Percentiles rank a stretch among this genome's conserved stretches.
These are phyloP conservation scores for Lymantria monacha DNA, from an alignment of 2,888 invertebrate species.

Conservation along the genomic window DNA sequence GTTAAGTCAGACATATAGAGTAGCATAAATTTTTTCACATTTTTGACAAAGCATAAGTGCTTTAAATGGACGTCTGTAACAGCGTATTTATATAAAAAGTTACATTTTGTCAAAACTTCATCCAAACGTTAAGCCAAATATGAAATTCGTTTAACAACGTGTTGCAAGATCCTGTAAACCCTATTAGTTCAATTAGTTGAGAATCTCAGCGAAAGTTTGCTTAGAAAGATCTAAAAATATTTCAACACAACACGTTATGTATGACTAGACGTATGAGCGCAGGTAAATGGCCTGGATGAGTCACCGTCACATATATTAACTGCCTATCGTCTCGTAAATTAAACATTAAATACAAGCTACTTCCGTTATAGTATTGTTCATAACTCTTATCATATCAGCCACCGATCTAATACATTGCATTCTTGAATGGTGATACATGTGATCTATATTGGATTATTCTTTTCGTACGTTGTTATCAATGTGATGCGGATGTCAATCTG, in stretches of 20 bases:
- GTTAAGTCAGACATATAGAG: too few relatives aligned
- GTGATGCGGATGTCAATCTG: background rate
- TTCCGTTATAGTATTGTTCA: conserved; percentile 44
- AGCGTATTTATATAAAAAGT: too few relatives aligned
- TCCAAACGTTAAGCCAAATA: background rate
- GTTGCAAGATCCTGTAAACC: background rate
- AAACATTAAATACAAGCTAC: conserved; percentile 24
- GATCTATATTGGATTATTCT: background rate
- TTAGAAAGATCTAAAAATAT: background rate
- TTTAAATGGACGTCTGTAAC: too few relatives aligned
- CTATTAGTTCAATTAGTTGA: conserved; percentile 2
- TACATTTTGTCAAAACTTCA: too few relatives aligned
- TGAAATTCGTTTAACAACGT: conserved; percentile 2
- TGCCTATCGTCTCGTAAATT: conserved; percentile 26
- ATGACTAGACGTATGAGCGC: background rate
- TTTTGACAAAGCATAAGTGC: too few relatives aligned
- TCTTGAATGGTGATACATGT: conserved; percentile 14
- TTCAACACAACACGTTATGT: background rate
- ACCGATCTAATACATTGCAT: conserved; percentile 30
- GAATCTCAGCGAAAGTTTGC: conserved; percentile 29
- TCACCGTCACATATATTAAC: conserved; percentile 29
- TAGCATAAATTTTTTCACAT: too few relatives aligned
- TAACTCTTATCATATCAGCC: conserved; percentile 45
- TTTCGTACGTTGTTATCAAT: background rate
- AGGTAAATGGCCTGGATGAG: conserved; percentile 27